Percentiles rank a stretch among this genome's conserved stretches.
Conservation (phyloP, 2,113 vertebrate species). For the Ovis canadensis region DNA sequence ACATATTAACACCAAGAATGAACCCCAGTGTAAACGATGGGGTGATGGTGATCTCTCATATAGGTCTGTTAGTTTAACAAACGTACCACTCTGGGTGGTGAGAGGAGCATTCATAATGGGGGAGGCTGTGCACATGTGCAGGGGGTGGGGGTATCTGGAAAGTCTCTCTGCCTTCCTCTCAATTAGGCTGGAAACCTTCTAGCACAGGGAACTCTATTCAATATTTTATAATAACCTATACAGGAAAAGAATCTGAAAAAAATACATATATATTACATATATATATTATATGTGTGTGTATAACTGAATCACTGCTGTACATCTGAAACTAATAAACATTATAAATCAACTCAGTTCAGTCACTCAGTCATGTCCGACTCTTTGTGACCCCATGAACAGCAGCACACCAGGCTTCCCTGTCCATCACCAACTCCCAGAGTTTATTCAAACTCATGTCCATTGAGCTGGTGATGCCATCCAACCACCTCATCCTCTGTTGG, state of each 20-base stretch:
- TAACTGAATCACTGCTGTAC: background rate
- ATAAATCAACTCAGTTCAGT: background rate
- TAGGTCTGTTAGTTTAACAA: background rate
- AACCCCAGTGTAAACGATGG: background rate
- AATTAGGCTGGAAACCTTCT: background rate
- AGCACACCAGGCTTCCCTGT: background rate
- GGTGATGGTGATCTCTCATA: accelerated
- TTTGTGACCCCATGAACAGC: accelerated
- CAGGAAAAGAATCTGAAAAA: background rate
- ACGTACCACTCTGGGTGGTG: accelerated
- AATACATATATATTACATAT: background rate
- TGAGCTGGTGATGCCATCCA: background rate
- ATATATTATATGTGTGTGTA: background rate
- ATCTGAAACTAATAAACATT: background rate
- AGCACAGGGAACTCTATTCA: background rate
- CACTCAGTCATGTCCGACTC: accelerated
- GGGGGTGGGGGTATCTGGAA: no score
- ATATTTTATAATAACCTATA: background rate
- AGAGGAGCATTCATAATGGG: accelerated
- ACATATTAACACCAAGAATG: accelerated
- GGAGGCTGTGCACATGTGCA: background rate
- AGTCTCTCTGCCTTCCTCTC: background rate
- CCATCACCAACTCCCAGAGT: background rate
- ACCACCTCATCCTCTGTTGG: accelerated
- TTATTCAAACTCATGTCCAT: background rate